A percentile compares a stretch with the other conserved stretches of the same genome.
phyloP scores from a whole-genome alignment of 2,888 invertebrate genomes.

The Caenorhabditis angaria region DNA sequence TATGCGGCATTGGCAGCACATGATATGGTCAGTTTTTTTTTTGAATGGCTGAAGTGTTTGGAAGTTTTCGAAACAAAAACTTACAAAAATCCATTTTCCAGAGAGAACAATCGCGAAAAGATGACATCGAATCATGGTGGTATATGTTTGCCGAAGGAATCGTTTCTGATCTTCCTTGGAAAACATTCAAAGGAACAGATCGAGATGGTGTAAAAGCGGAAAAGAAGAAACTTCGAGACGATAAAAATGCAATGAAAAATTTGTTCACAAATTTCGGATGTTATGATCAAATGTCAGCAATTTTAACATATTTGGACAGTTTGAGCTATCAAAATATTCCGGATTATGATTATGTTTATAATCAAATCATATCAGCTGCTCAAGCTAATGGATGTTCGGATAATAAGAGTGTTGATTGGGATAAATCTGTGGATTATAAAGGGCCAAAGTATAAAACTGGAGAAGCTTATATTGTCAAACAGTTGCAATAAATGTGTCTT shows the following conservation, averaged over 20 bases:
- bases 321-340: conserved; percentile 43
- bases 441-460: conserved; percentile 40
- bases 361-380: conserved; percentile 6
- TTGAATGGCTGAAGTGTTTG: neutral
- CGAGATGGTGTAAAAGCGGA: conserved; percentile 18
- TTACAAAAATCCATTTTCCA: conserved; percentile 6
- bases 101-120: conserved; percentile 49
- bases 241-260: conserved; percentile 8
- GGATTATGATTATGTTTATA: conserved; percentile 47
- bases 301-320: conserved; percentile 35
- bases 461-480: conserved; percentile 33
- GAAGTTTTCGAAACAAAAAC: neutral
- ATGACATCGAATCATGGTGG: conserved; percentile 54
- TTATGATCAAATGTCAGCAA: conserved; percentile 31
- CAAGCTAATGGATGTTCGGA: conserved; percentile 5
- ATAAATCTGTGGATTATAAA: conserved; percentile 22
- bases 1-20: conserved; percentile 43
- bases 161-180: conserved; percentile 45
- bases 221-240: conserved; percentile 29
- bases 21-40: conserved; percentile 19
- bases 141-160: conserved; percentile 49
- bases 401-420: conserved; percentile 38
- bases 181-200: conserved; percentile 23
- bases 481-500: conserved; percentile 24
- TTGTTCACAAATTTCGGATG: conserved; percentile 14